Percentiles rank a stretch among this genome's conserved stretches.
phyloP scores from a whole-genome alignment of 2,113 vertebrate species.

The Notothenia coriiceps region DNA sequence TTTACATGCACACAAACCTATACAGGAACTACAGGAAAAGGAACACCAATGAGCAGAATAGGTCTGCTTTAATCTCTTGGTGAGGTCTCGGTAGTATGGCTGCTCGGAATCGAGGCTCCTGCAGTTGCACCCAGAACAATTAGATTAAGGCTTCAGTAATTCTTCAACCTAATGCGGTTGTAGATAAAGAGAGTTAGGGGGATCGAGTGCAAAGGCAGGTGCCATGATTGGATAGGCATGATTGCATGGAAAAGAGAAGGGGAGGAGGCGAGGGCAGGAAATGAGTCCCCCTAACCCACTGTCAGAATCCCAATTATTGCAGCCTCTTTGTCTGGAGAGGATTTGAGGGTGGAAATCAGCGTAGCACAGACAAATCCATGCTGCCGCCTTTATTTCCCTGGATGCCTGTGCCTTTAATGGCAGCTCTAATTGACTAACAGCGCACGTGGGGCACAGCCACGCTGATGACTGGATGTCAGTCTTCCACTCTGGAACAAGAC shows the following conservation, averaged over 20 bases:
- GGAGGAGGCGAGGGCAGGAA: slow-evolving; percentile 62
- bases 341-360: slow-evolving; percentile 75
- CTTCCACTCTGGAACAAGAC: slow-evolving; percentile 63
- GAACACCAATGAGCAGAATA: not conserved
- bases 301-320: slow-evolving; percentile 77
- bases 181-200: slow-evolving; percentile 67
- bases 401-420: slow-evolving; percentile 76
- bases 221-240: slow-evolving; percentile 64
- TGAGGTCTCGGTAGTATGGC: slow-evolving; percentile 29
- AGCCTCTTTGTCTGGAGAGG: slow-evolving; percentile 72
- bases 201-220: slow-evolving; percentile 59
- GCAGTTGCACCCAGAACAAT: slow-evolving; percentile 59
- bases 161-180: slow-evolving; percentile 53
- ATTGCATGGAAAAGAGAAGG: slow-evolving; percentile 58
- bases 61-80: slow-evolving; percentile 1
- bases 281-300: slow-evolving; percentile 67
- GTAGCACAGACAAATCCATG: slow-evolving; percentile 57
- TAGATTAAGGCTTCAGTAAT: slow-evolving; percentile 69
- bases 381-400: slow-evolving; percentile 77
- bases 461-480: slow-evolving; percentile 68
- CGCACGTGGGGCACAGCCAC: slow-evolving; percentile 55
- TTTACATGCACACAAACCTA: no score
- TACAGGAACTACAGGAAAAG: no score
- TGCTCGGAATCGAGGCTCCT: slow-evolving; percentile 27
- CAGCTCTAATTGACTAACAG: slow-evolving; percentile 81